A percentile compares a stretch with the other conserved stretches of the same genome.
These are phyloP conservation scores for Drosophila picticornis DNA, from an alignment of 2,888 invertebrate genomes.

Conservation along the genomic window DNA sequence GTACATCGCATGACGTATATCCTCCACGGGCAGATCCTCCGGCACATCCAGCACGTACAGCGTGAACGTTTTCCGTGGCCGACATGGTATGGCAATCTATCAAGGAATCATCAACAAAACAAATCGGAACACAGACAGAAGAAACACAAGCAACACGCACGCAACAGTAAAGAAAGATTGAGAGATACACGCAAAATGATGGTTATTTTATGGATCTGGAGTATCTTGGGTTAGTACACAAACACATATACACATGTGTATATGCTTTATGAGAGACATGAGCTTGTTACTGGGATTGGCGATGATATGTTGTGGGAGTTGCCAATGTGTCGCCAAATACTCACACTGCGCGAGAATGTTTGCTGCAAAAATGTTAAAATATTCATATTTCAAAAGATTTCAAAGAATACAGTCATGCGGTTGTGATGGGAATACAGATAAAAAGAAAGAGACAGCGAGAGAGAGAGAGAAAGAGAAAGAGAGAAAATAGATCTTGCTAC, in stretches of 20 bases:
- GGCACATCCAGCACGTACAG: constrained; percentile 93
- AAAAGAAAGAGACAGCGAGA: neutral
- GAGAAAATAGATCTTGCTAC: neutral
- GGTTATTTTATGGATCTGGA: neutral
- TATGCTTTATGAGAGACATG: neutral
- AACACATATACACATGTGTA: neutral
- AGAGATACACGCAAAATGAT: neutral
- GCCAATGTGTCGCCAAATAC: constrained; percentile 57
- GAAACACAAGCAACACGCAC: constrained; percentile 13
- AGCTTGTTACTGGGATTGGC: constrained; percentile 5
- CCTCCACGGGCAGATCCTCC: constrained; percentile 93
- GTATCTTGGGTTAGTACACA: constrained; percentile 14
- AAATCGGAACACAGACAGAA: constrained; percentile 37
- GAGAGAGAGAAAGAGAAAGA: neutral
- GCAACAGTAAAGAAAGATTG: neutral
- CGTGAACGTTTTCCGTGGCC: constrained; percentile 95
- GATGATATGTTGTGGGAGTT: neutral
- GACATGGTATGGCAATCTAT: constrained; percentile 92
- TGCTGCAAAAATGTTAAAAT: constrained; percentile 77
- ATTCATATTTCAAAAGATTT: constrained; percentile 54
- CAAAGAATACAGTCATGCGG: constrained; percentile 34
- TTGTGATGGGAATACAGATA: constrained; percentile 11
- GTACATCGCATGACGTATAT: constrained; percentile 92
- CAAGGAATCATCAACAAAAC: constrained; percentile 24
- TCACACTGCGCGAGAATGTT: constrained; percentile 77